These are phyloP conservation scores for Cinara cedri DNA, from an alignment of 2,888 invertebrate genomes.

Conservation along the genomic window DNA sequence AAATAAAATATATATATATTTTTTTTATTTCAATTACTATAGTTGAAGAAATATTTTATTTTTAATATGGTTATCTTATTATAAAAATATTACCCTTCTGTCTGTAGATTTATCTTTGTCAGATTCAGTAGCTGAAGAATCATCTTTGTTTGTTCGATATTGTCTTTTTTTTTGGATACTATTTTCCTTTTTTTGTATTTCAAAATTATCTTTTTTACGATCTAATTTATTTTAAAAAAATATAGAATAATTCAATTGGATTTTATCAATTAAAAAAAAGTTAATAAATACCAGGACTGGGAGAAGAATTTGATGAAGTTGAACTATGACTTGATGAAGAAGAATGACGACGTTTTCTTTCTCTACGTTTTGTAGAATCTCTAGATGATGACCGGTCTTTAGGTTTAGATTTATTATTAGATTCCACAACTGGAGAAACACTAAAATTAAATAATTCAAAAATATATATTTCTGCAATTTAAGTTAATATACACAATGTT, in stretches of 20 bases:
- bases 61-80: neutral
- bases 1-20: neutral
- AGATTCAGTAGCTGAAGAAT: slow-evolving; percentile 73
- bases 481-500: too few species aligned
- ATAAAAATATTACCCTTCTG: slow-evolving; percentile 58
- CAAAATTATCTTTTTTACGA: slow-evolving; percentile 67
- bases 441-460: slow-evolving; percentile 12
- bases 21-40: neutral
- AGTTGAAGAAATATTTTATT: too few species aligned
- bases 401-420: slow-evolving; percentile 44
- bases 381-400: slow-evolving; percentile 51
- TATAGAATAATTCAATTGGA: neutral
- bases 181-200: slow-evolving; percentile 77
- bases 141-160: slow-evolving; percentile 81
- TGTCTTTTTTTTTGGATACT: slow-evolving; percentile 87
- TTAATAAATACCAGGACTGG: slow-evolving; percentile 36
- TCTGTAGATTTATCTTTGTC: slow-evolving; percentile 68
- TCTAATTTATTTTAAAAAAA: slow-evolving; percentile 15
- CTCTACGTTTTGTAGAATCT: slow-evolving; percentile 36
- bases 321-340: slow-evolving; percentile 53
- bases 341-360: slow-evolving; percentile 34
- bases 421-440: slow-evolving; percentile 32
- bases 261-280: neutral
- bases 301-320: slow-evolving; percentile 40
- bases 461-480: too few species aligned